phyloP scores from a whole-genome alignment of 1,140 invertebrate genomes.

The Tribolium madens region DNA sequence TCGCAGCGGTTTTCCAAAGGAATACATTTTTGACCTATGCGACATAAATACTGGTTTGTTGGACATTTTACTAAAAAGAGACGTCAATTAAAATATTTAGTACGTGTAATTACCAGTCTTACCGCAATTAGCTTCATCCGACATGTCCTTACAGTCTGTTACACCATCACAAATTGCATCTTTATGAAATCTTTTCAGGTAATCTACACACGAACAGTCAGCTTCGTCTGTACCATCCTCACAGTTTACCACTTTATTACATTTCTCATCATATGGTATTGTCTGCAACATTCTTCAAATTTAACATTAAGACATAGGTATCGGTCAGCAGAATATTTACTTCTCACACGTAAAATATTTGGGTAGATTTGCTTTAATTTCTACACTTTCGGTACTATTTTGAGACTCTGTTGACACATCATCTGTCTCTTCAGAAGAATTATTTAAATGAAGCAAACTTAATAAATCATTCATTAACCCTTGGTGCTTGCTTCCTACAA shows the following conservation, averaged over 20 bases:
- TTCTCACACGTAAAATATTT: constrained; percentile 64
- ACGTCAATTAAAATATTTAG: background rate
- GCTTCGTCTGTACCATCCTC: constrained; percentile 85
- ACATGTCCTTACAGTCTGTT: constrained; percentile 79
- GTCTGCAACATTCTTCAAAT: constrained; percentile 68
- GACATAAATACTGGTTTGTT: constrained; percentile 71
- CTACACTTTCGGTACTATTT: constrained; percentile 6
- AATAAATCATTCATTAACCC: background rate
- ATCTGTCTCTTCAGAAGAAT: background rate
- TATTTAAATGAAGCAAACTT: background rate
- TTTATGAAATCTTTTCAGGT: constrained; percentile 69
- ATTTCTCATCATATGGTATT: constrained; percentile 72
- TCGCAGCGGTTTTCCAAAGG: constrained; percentile 73
- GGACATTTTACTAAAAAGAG: constrained; percentile 69
- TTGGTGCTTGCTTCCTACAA: background rate
- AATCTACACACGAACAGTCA: constrained; percentile 80
- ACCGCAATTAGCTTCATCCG: constrained; percentile 70
- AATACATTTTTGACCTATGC: constrained; percentile 71
- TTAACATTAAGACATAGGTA: background rate
- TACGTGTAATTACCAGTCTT: constrained; percentile 42
- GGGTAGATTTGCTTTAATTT: background rate
- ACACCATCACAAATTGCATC: constrained; percentile 82
- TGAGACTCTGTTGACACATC: background rate
- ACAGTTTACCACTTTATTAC: constrained; percentile 80
- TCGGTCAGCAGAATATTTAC: constrained; percentile 56